Base-by-base conservation (phyloP, 2,797 vertebrate genomes). In the Oryzias sinensis region DNA sequence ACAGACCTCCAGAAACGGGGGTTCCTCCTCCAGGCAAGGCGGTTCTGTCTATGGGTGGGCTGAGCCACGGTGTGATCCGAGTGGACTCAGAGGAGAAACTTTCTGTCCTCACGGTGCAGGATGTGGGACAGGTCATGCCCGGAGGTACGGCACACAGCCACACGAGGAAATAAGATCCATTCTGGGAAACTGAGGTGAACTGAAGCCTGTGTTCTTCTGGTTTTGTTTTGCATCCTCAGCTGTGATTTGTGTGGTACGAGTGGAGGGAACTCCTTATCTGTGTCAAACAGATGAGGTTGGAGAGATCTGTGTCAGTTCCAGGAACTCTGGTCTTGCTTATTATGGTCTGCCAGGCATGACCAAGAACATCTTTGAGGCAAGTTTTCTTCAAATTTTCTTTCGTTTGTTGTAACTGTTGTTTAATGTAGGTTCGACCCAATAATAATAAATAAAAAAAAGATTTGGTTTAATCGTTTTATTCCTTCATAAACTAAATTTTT, bases 81-180 rank as follows among this genome's bases (percentile, higher is more conserved):
- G 95, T 97, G 51, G 96, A 98, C 72, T 94, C 95, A 0, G 97
- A 97, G 79, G 96, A 98, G 84, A 98, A 98, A 77, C 74, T 98
- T 53, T 97, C 97, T 0, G 96, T 97, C 33, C 93, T 98, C 11
- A 96, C 95, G 0, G 94, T 98, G 59, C 96, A 98, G 89, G 97
- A 98, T 37, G 97, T 97, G 17, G 97, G 97, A 33, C 95, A 96
- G 79, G 94, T 95, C 68, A 95, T 98, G 93, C 96, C 96, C 50
- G 96, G 94, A 94, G 95, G 97, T 98, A 88, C 72, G 80, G 91
- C 91, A 79, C 72, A 20, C 1, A 37, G 9, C 9, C 33, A 11
- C 33, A 37, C 4, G 3, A 37, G 33, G 33, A 37, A 9, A 37
- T 11, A 0, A 11, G 33, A 37, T 37, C 9, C 33, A 37, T 37